Percentiles rank a stretch among this genome's conserved stretches.
phyloP scores from a whole-genome alignment of 2,113 vertebrate species.

The Psilopsiagon aymara region DNA sequence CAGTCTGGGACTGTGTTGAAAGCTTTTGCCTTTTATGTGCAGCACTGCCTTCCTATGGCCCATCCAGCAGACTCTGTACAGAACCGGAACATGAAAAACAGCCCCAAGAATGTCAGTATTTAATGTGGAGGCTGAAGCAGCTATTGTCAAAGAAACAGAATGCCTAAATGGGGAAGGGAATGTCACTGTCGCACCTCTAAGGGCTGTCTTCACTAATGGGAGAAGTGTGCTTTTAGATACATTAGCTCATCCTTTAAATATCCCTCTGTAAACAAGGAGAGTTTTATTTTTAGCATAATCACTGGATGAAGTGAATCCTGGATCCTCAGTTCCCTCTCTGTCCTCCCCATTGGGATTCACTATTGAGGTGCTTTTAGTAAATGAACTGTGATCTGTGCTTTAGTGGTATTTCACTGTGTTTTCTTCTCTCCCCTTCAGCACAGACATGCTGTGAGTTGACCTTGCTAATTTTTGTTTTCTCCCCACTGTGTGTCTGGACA shows the following conservation, averaged over 20 bases:
- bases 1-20: neutral
- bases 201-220: neutral
- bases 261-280: constrained; percentile 51
- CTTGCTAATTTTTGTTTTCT: neutral
- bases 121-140: neutral
- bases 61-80: neutral
- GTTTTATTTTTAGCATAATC: constrained; percentile 43
- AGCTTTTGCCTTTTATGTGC: constrained; percentile 16
- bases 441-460: neutral
- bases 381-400: neutral
- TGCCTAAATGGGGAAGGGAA: constrained; percentile 42
- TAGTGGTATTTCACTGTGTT: neutral
- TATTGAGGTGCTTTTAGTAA: neutral
- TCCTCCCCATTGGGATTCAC: neutral
- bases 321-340: neutral
- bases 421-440: neutral
- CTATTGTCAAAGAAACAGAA: neutral
- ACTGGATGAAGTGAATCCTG: neutral
- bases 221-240: neutral
- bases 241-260: constrained; percentile 57
- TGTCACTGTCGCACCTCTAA: constrained; percentile 27
- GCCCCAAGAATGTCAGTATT: neutral
- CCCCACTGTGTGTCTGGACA: rapidly evolving
- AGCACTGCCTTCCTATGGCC: neutral
- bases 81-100: neutral